phyloP scores from a whole-genome alignment of 2,888 invertebrate genomes.

The Glaucopsyche alexis region DNA sequence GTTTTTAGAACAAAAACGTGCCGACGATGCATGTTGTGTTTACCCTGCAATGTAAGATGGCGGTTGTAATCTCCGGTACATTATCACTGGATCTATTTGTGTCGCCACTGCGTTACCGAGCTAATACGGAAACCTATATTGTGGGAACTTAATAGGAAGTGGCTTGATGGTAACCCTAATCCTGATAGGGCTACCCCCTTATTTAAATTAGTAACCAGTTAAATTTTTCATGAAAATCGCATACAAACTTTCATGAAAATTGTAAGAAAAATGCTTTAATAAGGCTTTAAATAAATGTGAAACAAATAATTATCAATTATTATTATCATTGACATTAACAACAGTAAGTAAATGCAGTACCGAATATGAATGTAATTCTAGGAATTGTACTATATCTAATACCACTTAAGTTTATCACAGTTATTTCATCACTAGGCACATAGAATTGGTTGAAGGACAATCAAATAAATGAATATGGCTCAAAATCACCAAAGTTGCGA shows the following conservation, averaged over 20 bases:
- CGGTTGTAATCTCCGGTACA: constrained; percentile 19
- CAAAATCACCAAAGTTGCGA: no score
- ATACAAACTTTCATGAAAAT: no score
- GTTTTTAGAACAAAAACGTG: no score
- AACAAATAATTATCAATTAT: not conserved
- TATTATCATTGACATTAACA: not conserved
- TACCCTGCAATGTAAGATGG: constrained; percentile 3
- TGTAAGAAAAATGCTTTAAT: no score
- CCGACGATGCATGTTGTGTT: not conserved
- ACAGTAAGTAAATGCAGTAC: not conserved
- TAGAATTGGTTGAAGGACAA: not conserved
- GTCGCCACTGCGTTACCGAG: not conserved
- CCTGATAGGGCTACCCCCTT: not conserved
- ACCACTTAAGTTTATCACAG: constrained; percentile 11
- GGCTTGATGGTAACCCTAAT: not conserved
- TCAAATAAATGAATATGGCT: no score
- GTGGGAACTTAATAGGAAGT: not conserved
- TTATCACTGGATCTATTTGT: constrained; percentile 16
- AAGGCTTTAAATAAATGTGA: no score
- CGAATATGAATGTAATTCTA: not conserved
- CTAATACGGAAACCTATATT: constrained; percentile 5
- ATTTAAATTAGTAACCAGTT: not conserved
- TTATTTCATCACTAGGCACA: not conserved
- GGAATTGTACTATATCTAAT: not conserved
- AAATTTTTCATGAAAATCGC: no score